Base-by-base conservation (phyloP, 2,888 invertebrate genomes). In the Rotaria socialis region DNA sequence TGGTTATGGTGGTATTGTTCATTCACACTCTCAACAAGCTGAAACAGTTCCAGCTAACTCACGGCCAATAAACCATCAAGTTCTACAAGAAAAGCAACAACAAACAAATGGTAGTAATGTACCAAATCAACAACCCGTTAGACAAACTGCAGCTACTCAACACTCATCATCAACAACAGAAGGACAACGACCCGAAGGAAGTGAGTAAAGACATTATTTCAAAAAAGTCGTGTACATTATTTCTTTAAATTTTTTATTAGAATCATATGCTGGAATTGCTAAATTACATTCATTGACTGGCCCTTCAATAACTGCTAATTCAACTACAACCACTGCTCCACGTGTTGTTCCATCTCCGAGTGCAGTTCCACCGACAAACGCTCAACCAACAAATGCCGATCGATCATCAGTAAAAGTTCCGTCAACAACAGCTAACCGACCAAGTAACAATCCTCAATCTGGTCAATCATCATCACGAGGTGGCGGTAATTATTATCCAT, bases 381-480 rank as follows among this genome's bases (percentile, higher is more conserved):
- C 80, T 43, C 67, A 67, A 67, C 67, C 35, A 35, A 11, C 35
- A 35, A 80, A 43, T 47, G 24, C n/a, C 6, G n/a, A 10, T 47
- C 80, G 80, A 47, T 47, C 80, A n/a, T 22, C 43, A 22, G 24
- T 35, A 35, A 67, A 67, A 41, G 67, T 11, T 35, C 67, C 27
- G 35, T 6, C 67, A 67, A 2, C 35, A 27, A 16, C 67, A 67
- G 10, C 16, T 35, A 67, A 67, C 35, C 67, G 67, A 67, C 67
- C 19, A 67, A 27, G 35, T 35, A 35, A 7, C 3, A 67, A 35
- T 35, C 1, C 43, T 47, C 80, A 80, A n/a, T 24, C 47, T 0
- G 47, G n/a, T 80, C 80, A 47, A 80, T 35, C 80, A 35, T 47
- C 80, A 80, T 43, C 41, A 80, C 80, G 47, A 47, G 80, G 80